Evolutionary conservation across 1,140 invertebrate species (phyloP), one percentile per base, ranked within the genome.

Genomic region (Pseudomyrmex pallidus): DNA sequence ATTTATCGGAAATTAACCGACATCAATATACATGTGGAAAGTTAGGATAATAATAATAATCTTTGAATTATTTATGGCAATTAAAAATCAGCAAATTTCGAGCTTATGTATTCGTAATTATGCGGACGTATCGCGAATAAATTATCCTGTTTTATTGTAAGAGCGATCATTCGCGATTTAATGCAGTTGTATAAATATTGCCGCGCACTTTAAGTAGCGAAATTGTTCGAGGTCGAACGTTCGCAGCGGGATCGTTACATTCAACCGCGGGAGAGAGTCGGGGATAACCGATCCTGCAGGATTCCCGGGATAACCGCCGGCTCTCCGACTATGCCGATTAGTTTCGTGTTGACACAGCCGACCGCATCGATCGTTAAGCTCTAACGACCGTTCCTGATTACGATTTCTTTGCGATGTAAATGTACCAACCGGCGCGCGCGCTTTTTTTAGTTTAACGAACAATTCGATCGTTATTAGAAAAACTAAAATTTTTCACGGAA

Each of bases 281-380:
- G 62, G 86, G 70, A 88, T 84, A 84, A 80, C 82, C 87, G 87
- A 87, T 87, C 77, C 86, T 83, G 74, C 67, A 84, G 85, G 78
- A 90, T 89, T 90, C 87, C 84, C 84, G 67, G 82, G 82, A 88
- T 89, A 90, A 89, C 89, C 89, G 56, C 89, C 70, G 87, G 85
- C 89, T 82, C 85, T 85, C 85, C 85, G 90, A 87, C 90, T 90
- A 90, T 90, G 89, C 87, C 90, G 90, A 90, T 90, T 90, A 90
- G 85, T 90, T 86, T 90, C 88, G 82, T 86, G 83, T 90, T 78
- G 88, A 88, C 88, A 88, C 54, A 66, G 88, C 76, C 83, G 70
- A 83, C 78, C 62, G 46, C 84, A 87, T 90, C 88, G 87, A 88
- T 88, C 87, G 74, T 85, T 67, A 48, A 66, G 22, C 74, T 48